Percentiles rank a stretch among this genome's conserved stretches.
These are phyloP conservation scores for Caenorhabditis auriculariae DNA, from an alignment of 2,888 invertebrate species.

Conservation along the genomic window DNA sequence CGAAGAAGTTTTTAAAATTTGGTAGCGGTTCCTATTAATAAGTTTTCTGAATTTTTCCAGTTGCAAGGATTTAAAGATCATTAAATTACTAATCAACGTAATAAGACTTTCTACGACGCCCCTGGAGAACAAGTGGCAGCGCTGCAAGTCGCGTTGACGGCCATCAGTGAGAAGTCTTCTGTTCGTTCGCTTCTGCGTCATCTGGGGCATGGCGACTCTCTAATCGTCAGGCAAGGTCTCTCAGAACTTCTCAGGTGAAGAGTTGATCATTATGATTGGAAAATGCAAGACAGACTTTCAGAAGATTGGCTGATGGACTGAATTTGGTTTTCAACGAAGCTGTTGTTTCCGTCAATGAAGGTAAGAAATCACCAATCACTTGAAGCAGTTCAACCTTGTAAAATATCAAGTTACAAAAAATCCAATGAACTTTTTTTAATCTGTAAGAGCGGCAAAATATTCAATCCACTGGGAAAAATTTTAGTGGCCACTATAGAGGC, in stretches of 20 bases:
- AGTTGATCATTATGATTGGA: not conserved
- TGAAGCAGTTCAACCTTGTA: no score
- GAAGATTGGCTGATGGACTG: conserved; percentile 29
- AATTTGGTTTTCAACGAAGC: conserved; percentile 30
- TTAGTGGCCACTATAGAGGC: no score
- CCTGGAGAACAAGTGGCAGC: conserved; percentile 39
- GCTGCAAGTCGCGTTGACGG: conserved; percentile 35
- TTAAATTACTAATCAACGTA: no score
- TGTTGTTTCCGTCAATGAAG: conserved; percentile 27
- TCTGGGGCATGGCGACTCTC: conserved; percentile 34
- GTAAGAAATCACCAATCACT: no score
- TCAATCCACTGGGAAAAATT: no score
- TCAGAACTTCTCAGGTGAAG: conserved; percentile 23
- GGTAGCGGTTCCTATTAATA: no score
- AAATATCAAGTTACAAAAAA: no score
- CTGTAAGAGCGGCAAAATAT: no score
- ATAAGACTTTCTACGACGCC: conserved; percentile 47
- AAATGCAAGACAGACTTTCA: not conserved
- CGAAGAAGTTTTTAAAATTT: no score
- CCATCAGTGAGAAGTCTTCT: conserved; percentile 38
- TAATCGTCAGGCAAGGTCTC: conserved; percentile 32
- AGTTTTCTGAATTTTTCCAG: no score
- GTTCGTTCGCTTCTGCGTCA: conserved; percentile 24
- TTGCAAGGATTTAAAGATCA: no score
- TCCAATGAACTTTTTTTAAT: no score